These are phyloP conservation scores for Sclerodermus sp. DNA, from an alignment of 2,888 invertebrate species.

Conservation along the genomic window DNA sequence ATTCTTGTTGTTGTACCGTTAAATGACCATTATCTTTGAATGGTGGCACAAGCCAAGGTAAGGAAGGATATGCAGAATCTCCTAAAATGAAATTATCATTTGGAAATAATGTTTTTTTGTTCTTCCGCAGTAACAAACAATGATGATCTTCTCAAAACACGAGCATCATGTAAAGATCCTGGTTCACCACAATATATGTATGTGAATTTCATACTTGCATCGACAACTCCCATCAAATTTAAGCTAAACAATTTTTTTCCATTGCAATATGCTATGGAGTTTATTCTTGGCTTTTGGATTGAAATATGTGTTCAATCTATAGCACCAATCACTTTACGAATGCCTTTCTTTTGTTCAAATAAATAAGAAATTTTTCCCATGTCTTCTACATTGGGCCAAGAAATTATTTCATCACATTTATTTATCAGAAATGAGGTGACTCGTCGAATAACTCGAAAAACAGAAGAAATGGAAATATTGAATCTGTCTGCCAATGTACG, in stretches of 20 bases:
- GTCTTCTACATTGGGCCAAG: slow-evolving; percentile 9
- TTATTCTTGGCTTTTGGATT: slow-evolving; percentile 7
- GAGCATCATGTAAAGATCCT: slow-evolving; percentile 21
- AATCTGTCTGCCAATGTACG: slow-evolving; percentile 11
- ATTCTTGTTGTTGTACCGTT: too few species aligned
- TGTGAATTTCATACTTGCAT: slow-evolving; percentile 12
- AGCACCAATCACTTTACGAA: slow-evolving; percentile 7
- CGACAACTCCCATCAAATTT: slow-evolving; percentile 8
- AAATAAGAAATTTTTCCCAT: slow-evolving; percentile 1
- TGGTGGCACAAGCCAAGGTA: slow-evolving; percentile 17
- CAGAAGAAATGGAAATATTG: slow-evolving; percentile 13
- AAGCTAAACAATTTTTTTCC: slow-evolving; percentile 10
- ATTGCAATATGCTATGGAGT: slow-evolving; percentile 10
- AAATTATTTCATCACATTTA: slow-evolving; percentile 12
- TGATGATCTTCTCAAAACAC: slow-evolving; percentile 25
- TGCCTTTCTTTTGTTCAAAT: slow-evolving; percentile 10
- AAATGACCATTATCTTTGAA: too few species aligned
- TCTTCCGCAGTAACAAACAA: slow-evolving; percentile 5
- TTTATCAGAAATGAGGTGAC: slow-evolving; percentile 10
- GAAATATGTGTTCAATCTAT: slow-evolving; percentile 5
- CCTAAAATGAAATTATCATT: slow-evolving; percentile 20
- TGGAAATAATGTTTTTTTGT: slow-evolving; percentile 13
- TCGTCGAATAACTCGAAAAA: slow-evolving; percentile 12
- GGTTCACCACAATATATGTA: slow-evolving; percentile 4
- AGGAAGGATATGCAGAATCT: slow-evolving; percentile 24